These are phyloP conservation scores for Crioceris asparagi DNA, from an alignment of 2,888 invertebrate genomes.

Conservation along the genomic window DNA sequence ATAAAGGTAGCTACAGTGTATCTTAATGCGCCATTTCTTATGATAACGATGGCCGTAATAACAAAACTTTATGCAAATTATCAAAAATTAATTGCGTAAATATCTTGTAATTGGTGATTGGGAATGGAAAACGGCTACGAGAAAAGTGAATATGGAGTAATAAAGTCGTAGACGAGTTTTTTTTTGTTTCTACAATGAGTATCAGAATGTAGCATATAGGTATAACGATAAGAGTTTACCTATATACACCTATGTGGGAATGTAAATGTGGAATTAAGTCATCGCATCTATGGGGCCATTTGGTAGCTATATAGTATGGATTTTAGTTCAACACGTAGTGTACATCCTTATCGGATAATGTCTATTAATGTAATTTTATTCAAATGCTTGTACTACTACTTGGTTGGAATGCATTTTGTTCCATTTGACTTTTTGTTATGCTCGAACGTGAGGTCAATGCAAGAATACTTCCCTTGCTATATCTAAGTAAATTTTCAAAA, in stretches of 20 bases:
- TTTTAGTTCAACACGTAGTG: constrained; percentile 1
- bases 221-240: too few relatives aligned
- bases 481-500: too few relatives aligned
- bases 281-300: too few relatives aligned
- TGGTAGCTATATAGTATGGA: too few relatives aligned
- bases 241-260: too few relatives aligned
- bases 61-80: constrained; percentile 16
- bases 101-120: background rate
- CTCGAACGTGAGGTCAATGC: too few relatives aligned
- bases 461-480: too few relatives aligned
- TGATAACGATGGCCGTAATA: constrained; percentile 13
- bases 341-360: background rate
- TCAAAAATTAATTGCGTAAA: constrained; percentile 17
- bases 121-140: too few relatives aligned
- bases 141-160: constrained; percentile 11
- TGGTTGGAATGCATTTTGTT: too few relatives aligned
- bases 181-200: background rate
- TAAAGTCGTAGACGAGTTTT: constrained; percentile 15
- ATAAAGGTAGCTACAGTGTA: constrained; percentile 8
- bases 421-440: too few relatives aligned
- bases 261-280: constrained; percentile 2
- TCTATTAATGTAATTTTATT: constrained; percentile 2
- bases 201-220: background rate
- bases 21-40: constrained; percentile 12
- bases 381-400: constrained; percentile 1